These are phyloP conservation scores for Microchrysa polita DNA, from an alignment of 2,888 invertebrate genomes.

Conservation along the genomic window DNA sequence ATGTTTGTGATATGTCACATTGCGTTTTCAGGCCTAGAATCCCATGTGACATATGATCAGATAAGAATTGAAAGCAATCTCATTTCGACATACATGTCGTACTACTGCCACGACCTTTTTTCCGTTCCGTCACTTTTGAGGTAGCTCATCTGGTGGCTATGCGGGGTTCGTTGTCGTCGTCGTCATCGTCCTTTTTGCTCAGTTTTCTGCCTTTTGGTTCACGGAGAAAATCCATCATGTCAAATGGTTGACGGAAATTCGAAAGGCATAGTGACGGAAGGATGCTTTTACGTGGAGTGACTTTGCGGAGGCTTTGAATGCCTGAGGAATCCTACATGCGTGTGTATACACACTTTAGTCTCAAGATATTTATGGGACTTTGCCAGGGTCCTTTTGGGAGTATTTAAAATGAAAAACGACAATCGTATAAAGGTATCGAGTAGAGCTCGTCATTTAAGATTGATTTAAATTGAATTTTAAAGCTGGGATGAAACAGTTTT, in stretches of 20 bases:
- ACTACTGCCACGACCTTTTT: slow-evolving; percentile 25
- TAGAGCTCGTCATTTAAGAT: too few relatives aligned
- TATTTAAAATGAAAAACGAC: too few relatives aligned
- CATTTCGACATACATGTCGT: slow-evolving; percentile 14
- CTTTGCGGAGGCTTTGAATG: slow-evolving; percentile 12
- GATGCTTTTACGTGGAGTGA: not conserved
- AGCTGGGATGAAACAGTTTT: too few relatives aligned
- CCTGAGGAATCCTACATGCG: not conserved
- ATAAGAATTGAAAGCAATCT: slow-evolving; percentile 42
- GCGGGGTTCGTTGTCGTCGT: not conserved
- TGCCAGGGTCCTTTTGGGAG: too few relatives aligned
- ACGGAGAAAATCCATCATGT: slow-evolving; percentile 37
- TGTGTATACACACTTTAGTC: too few relatives aligned
- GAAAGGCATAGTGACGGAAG: not conserved
- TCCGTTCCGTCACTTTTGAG: slow-evolving; percentile 35
- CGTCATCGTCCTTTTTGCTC: too few relatives aligned
- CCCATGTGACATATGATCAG: slow-evolving; percentile 37
- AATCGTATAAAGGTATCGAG: too few relatives aligned
- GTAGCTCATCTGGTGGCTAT: too few relatives aligned
- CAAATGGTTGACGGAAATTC: slow-evolving; percentile 32
- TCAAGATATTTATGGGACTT: too few relatives aligned
- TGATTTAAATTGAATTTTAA: too few relatives aligned
- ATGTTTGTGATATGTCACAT: slow-evolving; percentile 32
- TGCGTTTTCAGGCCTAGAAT: not conserved
- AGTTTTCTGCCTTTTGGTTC: slow-evolving; percentile 13